Base-by-base conservation (phyloP, 2,113 vertebrate genomes). In the Melanostigma gelatinosum region DNA sequence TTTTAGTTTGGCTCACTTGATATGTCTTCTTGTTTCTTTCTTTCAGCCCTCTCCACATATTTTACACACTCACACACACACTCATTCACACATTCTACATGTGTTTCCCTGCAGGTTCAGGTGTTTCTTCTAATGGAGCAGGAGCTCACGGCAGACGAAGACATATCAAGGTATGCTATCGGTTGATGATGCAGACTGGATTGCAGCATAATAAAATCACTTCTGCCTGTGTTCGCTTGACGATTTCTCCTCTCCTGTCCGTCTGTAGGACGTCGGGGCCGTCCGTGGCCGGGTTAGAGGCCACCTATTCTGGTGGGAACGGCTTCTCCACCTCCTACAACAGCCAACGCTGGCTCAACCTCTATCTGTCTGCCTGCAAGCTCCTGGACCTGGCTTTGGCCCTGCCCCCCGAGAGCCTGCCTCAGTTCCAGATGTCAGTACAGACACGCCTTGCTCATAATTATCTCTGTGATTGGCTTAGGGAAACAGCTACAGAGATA, bases 321-420 rank as follows among this genome's bases (percentile, higher is more conserved):
- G 98, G 98, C 68, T 99, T 99, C 90, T 99, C 98, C 68, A 99
- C 98, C 1, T 99, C 98, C 62, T 99, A 99, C 91, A 99, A 99
- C 85, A 99, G 97, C 90, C 98, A 99, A 89, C 97, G 97, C 27
- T 99, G 98, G 98, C 91, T 99, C 88, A 99, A 99, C 91, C 96
- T 99, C n/a, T 99, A 99, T 92, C 94, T 99, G 75, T 98, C 98
- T 0, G 98, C 98, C 82, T 99, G 98, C 92, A 99, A 99, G 91
- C 98, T 99, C 92, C 94, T 99, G 94, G 98, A 99, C 84, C 95
- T 99, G 93, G 98, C 98, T 82, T 87, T 99, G 67, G 97, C 98
- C 42, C 93, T 99, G 74, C 98, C 98, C 8, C 98, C 98, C 7
- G 98, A 99, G 94, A 97, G 97, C 90, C 95, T 99, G 84, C 98